Conservation (phyloP, 2,797 vertebrate species). For the Varecia variegata region DNA sequence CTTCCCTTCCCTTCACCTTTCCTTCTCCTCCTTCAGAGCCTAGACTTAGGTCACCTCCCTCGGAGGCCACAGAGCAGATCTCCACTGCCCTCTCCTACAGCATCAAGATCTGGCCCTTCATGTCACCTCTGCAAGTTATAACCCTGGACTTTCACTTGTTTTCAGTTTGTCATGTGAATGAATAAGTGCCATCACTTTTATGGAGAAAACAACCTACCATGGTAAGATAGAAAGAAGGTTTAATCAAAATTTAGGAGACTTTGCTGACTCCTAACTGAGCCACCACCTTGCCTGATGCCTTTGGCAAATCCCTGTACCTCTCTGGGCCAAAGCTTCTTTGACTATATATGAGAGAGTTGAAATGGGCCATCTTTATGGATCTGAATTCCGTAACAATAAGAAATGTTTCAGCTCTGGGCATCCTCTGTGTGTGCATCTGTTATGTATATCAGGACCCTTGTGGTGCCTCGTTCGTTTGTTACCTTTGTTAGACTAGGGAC, state of each 20-base stretch:
- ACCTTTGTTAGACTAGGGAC: background rate
- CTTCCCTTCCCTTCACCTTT: background rate
- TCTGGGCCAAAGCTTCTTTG: background rate
- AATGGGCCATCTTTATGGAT: background rate
- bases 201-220: background rate
- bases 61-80: background rate
- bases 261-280: background rate
- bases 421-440: background rate
- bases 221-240: background rate
- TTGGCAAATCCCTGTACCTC: background rate
- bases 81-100: accelerated
- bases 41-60: background rate
- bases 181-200: background rate
- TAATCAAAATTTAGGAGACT: background rate
- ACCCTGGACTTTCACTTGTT: background rate
- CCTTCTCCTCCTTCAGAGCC: background rate
- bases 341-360: background rate
- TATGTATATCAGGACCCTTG: background rate
- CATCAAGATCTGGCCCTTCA: background rate
- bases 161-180: background rate
- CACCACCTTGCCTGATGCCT: accelerated
- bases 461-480: background rate
- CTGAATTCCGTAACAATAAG: background rate
- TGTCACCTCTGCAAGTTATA: background rate
- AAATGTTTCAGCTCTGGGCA: background rate